These are phyloP conservation scores for Craterocephalus amniculus DNA, from an alignment of 2,797 vertebrate species.

Conservation along the genomic window DNA sequence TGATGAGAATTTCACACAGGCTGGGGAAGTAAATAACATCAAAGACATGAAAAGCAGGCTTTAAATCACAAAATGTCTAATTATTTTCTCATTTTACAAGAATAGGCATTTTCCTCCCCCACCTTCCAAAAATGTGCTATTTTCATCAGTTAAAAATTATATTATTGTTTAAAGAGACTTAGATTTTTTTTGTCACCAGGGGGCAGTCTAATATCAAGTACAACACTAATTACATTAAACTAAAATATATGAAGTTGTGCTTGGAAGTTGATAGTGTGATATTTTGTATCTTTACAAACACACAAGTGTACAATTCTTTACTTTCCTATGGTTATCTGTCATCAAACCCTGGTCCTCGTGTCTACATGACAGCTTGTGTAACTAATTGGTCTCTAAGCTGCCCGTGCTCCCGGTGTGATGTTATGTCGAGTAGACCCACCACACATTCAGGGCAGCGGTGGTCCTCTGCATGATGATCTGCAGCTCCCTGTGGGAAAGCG, in stretches of 20 bases:
- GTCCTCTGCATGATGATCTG: conserved; percentile 64
- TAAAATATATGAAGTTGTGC: neutral
- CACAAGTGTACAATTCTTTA: neutral
- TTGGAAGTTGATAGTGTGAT: neutral
- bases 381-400: conserved; percentile 25
- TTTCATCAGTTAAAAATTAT: no score
- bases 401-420: conserved; percentile 39
- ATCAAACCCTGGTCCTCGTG: conserved; percentile 29
- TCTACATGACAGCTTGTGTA: conserved; percentile 28
- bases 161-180: no score
- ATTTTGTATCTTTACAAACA: neutral
- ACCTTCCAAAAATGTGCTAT: no score
- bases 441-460: conserved; percentile 49
- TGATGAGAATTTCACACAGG: neutral
- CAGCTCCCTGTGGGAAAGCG: conserved; percentile 48
- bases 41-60: no score
- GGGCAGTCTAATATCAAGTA: neutral
- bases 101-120: no score
- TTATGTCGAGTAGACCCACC: conserved; percentile 53
- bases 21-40: no score
- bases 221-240: neutral
- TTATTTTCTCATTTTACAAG: no score
- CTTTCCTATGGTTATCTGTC: neutral
- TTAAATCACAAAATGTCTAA: no score
- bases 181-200: neutral